Evolutionary conservation across 2,888 invertebrate species (phyloP), one percentile per base, ranked within the genome.

Genomic region (Eudemis profundana): DNA sequence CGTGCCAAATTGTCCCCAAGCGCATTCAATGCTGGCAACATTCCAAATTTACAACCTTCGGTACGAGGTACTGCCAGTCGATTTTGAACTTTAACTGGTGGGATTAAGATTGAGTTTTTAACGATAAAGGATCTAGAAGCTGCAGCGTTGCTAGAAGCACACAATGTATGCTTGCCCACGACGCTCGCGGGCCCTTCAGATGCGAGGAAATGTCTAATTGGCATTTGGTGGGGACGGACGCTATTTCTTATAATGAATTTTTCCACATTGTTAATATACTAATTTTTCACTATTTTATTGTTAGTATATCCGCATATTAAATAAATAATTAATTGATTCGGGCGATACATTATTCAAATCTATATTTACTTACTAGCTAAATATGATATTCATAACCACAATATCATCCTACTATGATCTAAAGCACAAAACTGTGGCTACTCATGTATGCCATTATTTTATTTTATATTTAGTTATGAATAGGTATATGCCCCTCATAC

Each of bases 1-100:
- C 70, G 76, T 81, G 82, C 83, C 85, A 85, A 86, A 82, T 79
- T 74, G 76, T 76, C 76, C 73, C 78, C 71, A 67, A 68, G 67
- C 64, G 70, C 69, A 69, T 69, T 67, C 69, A 53, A 47, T 67
- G 63, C 68, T 72, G 74, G 77, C 74, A 69, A 50, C 66, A 38
- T 57, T 49, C 75, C 77, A 76, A 77, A 72, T 61, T 70, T 70
- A 61, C 73, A 72, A 66, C 53, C 15, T 36, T 59, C 46, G 29
- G 17, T 36, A 12, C 51, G 1, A 27, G 29, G 19, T 59, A 14
- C 14, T 21, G 27, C 4, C 36, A 8, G 17, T 8, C 44, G 4
- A 19, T 8, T 36, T 27, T 65, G 12, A 57, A 19, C 59, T 38
- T 27, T 65, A 46, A 3, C 10, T 14, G 19, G 8, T 10, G 4